Conservation (phyloP, 2,888 invertebrate genomes). For the Dyspetes luteomarginatus region DNA sequence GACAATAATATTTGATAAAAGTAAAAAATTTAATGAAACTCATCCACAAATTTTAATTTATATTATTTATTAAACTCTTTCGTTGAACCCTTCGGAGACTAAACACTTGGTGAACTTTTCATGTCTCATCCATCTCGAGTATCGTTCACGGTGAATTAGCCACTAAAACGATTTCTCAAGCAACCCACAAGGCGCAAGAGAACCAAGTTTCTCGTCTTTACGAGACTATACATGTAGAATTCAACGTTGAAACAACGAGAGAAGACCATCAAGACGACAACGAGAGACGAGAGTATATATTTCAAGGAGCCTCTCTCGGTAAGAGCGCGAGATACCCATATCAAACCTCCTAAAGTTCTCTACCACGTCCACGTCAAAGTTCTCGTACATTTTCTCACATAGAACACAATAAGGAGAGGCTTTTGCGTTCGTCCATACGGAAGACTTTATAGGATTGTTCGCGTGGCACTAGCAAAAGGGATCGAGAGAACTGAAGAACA, state of each 20-base stretch:
- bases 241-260: constrained; percentile 49
- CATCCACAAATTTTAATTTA: too few species aligned
- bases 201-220: constrained; percentile 57
- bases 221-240: constrained; percentile 29
- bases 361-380: constrained; percentile 60
- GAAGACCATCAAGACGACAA: constrained; percentile 44
- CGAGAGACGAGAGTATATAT: constrained; percentile 43
- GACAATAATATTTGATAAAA: too few species aligned
- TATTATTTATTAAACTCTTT: too few species aligned
- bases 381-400: constrained; percentile 55
- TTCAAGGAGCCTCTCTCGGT: constrained; percentile 38
- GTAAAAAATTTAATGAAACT: too few species aligned
- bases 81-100: too few species aligned
- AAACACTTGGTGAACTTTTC: background rate
- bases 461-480: constrained; percentile 28
- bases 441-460: constrained; percentile 49
- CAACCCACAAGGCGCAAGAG: constrained; percentile 32
- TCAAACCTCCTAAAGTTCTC: constrained; percentile 60
- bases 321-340: constrained; percentile 49
- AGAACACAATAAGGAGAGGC: constrained; percentile 13
- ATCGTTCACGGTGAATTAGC: constrained; percentile 62
- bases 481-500: constrained; percentile 72
- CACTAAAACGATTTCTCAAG: constrained; percentile 62
- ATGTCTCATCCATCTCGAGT: constrained; percentile 40
- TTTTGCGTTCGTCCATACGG: constrained; percentile 48